Evolutionary conservation across 2,113 vertebrate species (phyloP).

Genomic region (Clarias batrachus): DNA sequence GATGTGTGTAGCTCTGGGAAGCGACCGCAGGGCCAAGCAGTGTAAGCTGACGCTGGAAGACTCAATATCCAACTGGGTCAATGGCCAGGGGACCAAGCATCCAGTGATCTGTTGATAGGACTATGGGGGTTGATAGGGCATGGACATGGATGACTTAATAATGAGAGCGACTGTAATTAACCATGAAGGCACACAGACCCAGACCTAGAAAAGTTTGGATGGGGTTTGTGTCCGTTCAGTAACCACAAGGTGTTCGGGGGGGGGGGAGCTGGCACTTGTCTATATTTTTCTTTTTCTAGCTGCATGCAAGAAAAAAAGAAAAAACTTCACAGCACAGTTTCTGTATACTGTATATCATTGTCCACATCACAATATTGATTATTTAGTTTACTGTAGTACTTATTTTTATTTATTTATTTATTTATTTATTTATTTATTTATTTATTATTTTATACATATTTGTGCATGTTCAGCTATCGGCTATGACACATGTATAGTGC

Average conservation of each 20-base stretch:
- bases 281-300: too few species aligned
- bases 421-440: not conserved
- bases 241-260: not conserved
- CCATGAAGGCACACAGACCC: not conserved
- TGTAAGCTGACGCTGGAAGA: conserved; percentile 47
- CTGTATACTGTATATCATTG: not conserved
- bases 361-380: not conserved
- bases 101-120: conserved; percentile 30
- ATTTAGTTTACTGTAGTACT: not conserved
- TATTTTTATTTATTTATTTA: not conserved
- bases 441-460: not conserved
- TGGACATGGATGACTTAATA: conserved; percentile 23
- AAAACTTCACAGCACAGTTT: not conserved
- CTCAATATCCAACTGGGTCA: conserved; percentile 51
- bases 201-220: not conserved
- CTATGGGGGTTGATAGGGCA: not conserved
- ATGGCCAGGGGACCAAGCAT: conserved; percentile 27
- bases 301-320: not conserved
- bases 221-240: not conserved
- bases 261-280: not conserved
- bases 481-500: not conserved
- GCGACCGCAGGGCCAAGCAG: conserved; percentile 25
- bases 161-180: conserved; percentile 35
- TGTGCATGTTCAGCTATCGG: not conserved
- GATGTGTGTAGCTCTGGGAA: conserved; percentile 47